These are phyloP conservation scores for Chelonus insularis DNA, from an alignment of 1,140 invertebrate species.

Conservation along the genomic window DNA sequence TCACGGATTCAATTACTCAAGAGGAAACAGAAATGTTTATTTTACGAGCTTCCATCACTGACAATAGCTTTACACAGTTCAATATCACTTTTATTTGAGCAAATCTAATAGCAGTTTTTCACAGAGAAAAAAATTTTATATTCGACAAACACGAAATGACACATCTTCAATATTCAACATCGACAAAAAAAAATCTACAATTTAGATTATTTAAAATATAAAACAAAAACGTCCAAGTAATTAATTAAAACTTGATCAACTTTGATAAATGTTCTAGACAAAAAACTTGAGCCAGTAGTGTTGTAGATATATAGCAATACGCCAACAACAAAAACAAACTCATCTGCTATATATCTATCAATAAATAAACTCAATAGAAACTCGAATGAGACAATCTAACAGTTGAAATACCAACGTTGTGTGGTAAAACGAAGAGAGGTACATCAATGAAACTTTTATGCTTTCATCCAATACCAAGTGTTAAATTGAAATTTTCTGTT, in stretches of 20 bases:
- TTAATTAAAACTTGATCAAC: background rate
- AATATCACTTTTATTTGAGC: slow-evolving; percentile 19
- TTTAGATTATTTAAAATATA: background rate
- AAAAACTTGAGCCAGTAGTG: background rate
- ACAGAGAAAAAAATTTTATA: background rate
- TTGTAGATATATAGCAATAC: background rate
- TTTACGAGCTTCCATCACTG: slow-evolving; percentile 35
- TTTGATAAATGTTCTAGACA: background rate
- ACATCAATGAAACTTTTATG: slow-evolving; percentile 13
- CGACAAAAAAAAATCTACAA: no score
- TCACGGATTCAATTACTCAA: slow-evolving; percentile 29
- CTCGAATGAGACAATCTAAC: slow-evolving; percentile 9
- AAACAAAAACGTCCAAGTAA: background rate
- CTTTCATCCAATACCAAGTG: background rate
- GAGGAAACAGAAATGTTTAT: slow-evolving; percentile 31
- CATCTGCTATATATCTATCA: background rate
- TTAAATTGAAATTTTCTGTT: background rate
- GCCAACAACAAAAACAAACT: background rate
- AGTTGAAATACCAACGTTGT: background rate
- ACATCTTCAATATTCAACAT: no score
- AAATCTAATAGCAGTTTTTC: background rate
- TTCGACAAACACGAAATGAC: no score
- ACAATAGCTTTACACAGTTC: slow-evolving; percentile 15
- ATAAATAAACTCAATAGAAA: slow-evolving; percentile 8
- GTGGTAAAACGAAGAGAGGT: background rate